Base-by-base conservation (phyloP, 2,797 vertebrate species). In the Thamnophis elegans region DNA sequence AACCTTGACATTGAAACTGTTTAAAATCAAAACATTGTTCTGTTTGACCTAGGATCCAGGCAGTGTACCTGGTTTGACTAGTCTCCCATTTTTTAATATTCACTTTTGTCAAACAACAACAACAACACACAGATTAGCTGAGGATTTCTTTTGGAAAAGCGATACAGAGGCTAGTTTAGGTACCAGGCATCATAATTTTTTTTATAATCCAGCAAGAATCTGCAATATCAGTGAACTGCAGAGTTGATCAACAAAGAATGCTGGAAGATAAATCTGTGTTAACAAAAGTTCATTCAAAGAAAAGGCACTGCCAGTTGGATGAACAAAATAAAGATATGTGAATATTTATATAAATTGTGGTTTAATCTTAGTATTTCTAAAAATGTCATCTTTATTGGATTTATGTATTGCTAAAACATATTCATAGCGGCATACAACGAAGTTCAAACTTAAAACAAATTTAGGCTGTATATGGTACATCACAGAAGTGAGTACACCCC, bases 1-100 rank as follows among this genome's bases (percentile, higher is more conserved):
- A 25, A 82, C 85, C 93, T 94, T 89, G 1, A 4, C 93, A 91
- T 94, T 94, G 32, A 73, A n/a, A 28, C 47, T 47, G 32, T 73
- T 96, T 94, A 78, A 55, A 36, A 0, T 10, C 65, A 89, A 91
- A 36, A 36, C 1, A 1, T 4, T 91, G 1, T 4, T n/a, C 8
- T 53, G 8, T 59, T 95, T 47, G 20, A 25, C 36, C 36, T 78
- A 22, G 42, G 36, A 42, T 78, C 73, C 18, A 47, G 73, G 25
- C 20, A 82, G 4, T 82, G 36, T 82, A 42, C 8, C 32, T 78
- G 14, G 26, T n/a, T 18, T 87, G 86, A 54, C 16, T 56, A 12
- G 18, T 12, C 9, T 20, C 1, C 47, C 26, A 1, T 55, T 55
- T 55, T 32, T 87, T 22, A 87, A 36, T 1, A 56, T 56, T 87